phyloP scores from a whole-genome alignment of 2,888 invertebrate species.

The Eumacrocentrus americanus region DNA sequence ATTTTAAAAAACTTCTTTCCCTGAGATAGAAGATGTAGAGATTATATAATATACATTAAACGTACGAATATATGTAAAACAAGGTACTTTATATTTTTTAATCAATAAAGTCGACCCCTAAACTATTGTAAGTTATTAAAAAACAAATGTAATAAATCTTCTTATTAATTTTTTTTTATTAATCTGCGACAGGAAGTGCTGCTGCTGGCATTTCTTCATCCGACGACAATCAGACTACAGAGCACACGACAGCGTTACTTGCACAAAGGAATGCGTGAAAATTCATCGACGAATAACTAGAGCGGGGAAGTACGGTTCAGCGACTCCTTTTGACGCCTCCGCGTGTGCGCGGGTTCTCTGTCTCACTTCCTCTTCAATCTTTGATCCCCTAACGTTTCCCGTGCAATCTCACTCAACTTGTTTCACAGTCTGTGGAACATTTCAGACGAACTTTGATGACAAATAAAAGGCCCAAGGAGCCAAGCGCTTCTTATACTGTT shows the following conservation, averaged over 20 bases:
- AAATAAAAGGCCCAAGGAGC: slow-evolving; percentile 15
- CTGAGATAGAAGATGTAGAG: neutral
- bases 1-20: neutral
- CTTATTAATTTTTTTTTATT: neutral
- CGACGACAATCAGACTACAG: slow-evolving; percentile 6
- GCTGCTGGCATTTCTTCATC: neutral
- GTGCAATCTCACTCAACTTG: slow-evolving; percentile 27
- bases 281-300: slow-evolving; percentile 24
- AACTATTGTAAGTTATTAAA: neutral
- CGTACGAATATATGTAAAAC: slow-evolving; percentile 13
- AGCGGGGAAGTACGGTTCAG: slow-evolving; percentile 33
- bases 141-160: neutral
- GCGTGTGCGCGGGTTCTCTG: slow-evolving; percentile 24
- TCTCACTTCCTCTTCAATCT: slow-evolving; percentile 7
- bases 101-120: neutral
- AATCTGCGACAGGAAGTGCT: neutral
- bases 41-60: slow-evolving; percentile 12
- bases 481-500: neutral
- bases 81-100: neutral
- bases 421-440: slow-evolving; percentile 40
- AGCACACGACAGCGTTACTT: neutral
- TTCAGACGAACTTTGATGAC: slow-evolving; percentile 33
- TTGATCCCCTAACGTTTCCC: neutral
- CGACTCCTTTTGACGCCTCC: slow-evolving; percentile 33
- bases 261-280: neutral